Evolutionary conservation across 2,888 invertebrate genomes (phyloP), one percentile per base, ranked within the genome.

Genomic region (Drosophila incognita): DNA sequence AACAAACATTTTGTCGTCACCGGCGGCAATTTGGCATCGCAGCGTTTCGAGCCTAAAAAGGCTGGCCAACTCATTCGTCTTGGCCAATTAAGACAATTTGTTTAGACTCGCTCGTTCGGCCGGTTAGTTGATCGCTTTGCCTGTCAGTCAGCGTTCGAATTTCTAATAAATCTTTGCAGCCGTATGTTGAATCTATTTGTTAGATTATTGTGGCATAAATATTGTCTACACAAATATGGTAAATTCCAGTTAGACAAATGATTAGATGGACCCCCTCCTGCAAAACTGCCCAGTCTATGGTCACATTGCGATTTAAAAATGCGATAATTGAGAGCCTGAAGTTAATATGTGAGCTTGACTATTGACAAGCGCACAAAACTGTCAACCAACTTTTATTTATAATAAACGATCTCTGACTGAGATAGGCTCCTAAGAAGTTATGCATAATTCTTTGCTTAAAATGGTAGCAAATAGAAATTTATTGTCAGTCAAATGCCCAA

Each of bases 81-180:
- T 72, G 83, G 83, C 81, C 81, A 81, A 83, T 81, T 81, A 83
- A 81, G 83, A 83, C 81, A 81, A 81, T 81, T 81, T 81, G 81
- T 80, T 81, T 76, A 69, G 77, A 74, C 76, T 40, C 21, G 27
- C 56, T 29, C 18, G 18, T 4, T 24, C 13, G 36, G 54, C 49
- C 18, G 49, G 53, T 58, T 59, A 64, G 64, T 58, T 49, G 67
- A 52, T 69, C 62, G 52, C 13, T 42, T 38, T 21, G 65, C 40
- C 74, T 71, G 80, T 81, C 80, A 78, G 65, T 71, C 79, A 65
- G 64, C 61, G 64, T 31, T 70, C 52, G 76, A 64, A 69, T 76
- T 79, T 63, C 60, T 76, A 76, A 83, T 83, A 83, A 81, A 83
- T 83, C 83, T 38, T 72, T 56, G 38, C 62, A 52, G 46, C 38